Base-by-base conservation (phyloP, 2,797 vertebrate genomes). In the Xiphorhynchus erythropygius region DNA sequence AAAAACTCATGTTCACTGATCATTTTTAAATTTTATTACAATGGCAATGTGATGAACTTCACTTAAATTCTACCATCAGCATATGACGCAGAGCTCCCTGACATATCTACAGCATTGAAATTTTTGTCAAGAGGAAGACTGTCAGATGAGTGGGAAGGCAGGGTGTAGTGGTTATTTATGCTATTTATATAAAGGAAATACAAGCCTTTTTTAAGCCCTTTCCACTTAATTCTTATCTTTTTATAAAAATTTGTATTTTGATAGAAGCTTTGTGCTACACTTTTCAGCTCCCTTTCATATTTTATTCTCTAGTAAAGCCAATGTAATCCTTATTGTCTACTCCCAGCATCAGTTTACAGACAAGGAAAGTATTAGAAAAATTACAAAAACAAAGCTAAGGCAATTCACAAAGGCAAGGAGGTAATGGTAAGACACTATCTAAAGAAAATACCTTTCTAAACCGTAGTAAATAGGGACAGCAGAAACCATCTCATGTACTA, bases 361-460 rank as follows among this genome's bases (percentile, higher is more conserved):
- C 17, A 82, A 56, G 18, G 17, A 93, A 95, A 70, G 25, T 37
- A 76, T 24, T 15, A 69, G 5, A 93, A 89, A 88, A 89, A 63
- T 23, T 37, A 73, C 7, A 55, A 50, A 82, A 81, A 42, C 25
- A 84, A 87, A 69, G 42, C 39, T 64, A 78, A 71, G 39, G 23
- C 35, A 82, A 84, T 65, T 41, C 35, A 92, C 30, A 87, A 35
- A 90, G 73, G 22, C 0, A 3, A 73, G 52, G 0, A 84, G 14
- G 11, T 74, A 47, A 90, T 47, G 13, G 39, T 16, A 92, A 87
- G 12, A 33, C 15, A 60, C n/a, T 35, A 35, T 13, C 63, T 35
- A 44, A 84, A 84, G 11, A 69, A 81, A 91, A 64, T 12, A 76
- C 0, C 23, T 60, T 68, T 93, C 71, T 59, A 88, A 93, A 84